Base-by-base conservation (phyloP, 1,140 invertebrate species). In the Zophobas atratus region DNA sequence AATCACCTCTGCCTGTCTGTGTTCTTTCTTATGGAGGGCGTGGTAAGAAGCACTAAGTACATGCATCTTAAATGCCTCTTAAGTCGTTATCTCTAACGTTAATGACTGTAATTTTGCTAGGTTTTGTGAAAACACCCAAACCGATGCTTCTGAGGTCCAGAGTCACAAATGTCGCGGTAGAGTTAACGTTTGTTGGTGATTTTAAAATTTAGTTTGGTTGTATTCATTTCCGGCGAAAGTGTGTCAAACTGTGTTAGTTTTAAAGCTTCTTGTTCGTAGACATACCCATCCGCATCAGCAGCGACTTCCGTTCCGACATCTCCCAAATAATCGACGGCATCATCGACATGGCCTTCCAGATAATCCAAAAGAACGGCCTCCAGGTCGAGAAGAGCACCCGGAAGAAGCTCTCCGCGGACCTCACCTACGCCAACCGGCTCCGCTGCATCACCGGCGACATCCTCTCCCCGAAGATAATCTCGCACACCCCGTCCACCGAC, bases 261-360 rank as follows among this genome's bases (percentile, higher is more conserved):
- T 3, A 46, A 4, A 46, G 43, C 3, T 46, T 39, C 0, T 60
- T 36, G 4, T 38, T 56, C 39, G 6, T 39, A 67, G 60, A 67
- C 38, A 67, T 43, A 41, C 60, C 60, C 1, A 41, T 67, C 20
- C 33, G 60, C 3, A 67, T 67, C 60, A 67, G 60, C 20, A 43
- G 60, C 39, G 60, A 67, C n/a, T 43, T 67, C 39, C 60, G 60
- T 43, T 43, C 77, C 1, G 70, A 81, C 55, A 81, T 82, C 32
- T 77, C 81, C 48, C 77, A 81, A 8, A 48, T 84, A 6, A 77
- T 84, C 49, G 79, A 81, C 53, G 80, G 81, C 36, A 81, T 86
- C 55, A 72, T 86, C 33, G 85, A 85, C 36, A 84, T 84, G 72
- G 85, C 85, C 38, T 79, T 84, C 32, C 77, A 80, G 51, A 79